Percentiles rank a stretch among this genome's conserved stretches.
These are phyloP conservation scores for Drosophila eugracilis DNA, from an alignment of 1,140 invertebrate species.

Conservation along the genomic window DNA sequence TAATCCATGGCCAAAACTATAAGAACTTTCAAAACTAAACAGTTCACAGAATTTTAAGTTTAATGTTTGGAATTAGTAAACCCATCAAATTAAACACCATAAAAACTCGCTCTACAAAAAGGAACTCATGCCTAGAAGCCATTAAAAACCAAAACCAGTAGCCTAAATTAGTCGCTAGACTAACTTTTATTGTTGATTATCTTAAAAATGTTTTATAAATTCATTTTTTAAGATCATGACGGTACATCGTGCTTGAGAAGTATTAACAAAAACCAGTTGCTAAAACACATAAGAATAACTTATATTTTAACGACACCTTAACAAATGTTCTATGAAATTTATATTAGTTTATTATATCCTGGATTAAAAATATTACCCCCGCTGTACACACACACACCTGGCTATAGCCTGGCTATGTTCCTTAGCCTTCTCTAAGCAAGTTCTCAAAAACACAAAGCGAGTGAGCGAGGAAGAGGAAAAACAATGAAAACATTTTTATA, in stretches of 20 bases:
- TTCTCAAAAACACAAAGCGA: constrained; percentile 44
- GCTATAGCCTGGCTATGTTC: constrained; percentile 43
- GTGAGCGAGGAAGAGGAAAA: constrained; percentile 54
- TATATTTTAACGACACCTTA: neutral
- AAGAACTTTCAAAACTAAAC: too few relatives aligned
- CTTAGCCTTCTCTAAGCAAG: constrained; percentile 66
- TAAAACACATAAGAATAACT: neutral
- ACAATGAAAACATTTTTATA: constrained; percentile 82
- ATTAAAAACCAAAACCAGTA: neutral
- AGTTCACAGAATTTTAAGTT: too few relatives aligned
- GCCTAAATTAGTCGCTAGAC: neutral
- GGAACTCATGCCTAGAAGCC: neutral
- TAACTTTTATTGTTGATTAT: neutral
- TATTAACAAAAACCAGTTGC: neutral
- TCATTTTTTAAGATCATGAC: neutral
- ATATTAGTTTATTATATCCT: neutral
- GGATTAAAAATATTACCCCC: neutral
- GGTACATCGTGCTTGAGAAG: neutral
- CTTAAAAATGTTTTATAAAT: neutral
- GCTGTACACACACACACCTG: constrained; percentile 34
- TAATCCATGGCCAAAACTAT: too few relatives aligned
- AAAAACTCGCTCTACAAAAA: neutral
- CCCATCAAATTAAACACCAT: too few relatives aligned
- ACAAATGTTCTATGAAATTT: neutral
- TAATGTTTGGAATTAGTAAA: too few relatives aligned